phyloP scores from a whole-genome alignment of 2,888 invertebrate species.

The Crepidodera aurea region DNA sequence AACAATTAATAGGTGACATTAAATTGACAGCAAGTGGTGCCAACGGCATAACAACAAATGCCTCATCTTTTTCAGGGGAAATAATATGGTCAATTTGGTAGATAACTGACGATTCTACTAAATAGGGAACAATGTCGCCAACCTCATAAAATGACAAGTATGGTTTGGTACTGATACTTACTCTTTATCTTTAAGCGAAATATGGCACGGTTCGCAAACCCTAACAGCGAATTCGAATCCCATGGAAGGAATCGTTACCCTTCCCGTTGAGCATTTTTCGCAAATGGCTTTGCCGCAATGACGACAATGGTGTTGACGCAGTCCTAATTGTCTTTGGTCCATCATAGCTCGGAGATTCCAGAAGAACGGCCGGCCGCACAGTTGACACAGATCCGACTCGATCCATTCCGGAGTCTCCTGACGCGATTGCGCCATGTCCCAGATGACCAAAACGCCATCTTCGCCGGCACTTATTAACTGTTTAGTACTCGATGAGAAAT shows the following conservation, averaged over 20 bases:
- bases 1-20: too few species aligned
- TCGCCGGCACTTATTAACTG: constrained; percentile 90
- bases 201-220: constrained; percentile 92
- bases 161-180: too few species aligned
- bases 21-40: too few species aligned
- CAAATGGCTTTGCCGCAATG: constrained; percentile 97
- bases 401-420: constrained; percentile 96
- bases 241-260: constrained; percentile 92
- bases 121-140: too few species aligned
- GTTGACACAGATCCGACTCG: constrained; percentile 92
- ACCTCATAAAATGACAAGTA: too few species aligned
- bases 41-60: too few species aligned
- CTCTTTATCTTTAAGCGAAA: constrained; percentile 84
- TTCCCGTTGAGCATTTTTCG: constrained; percentile 87
- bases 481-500: constrained; percentile 82
- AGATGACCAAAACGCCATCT: constrained; percentile 90
- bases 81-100: too few species aligned
- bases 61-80: too few species aligned
- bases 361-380: constrained; percentile 95
- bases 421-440: constrained; percentile 91
- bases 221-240: constrained; percentile 98
- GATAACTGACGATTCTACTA: too few species aligned
- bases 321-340: constrained; percentile 92
- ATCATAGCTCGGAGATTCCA: constrained; percentile 99
- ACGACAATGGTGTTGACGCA: constrained; percentile 90